Percentiles rank a stretch among this genome's conserved stretches.
phyloP scores from a whole-genome alignment of 2,113 vertebrate species.

The Grantiella picta region DNA sequence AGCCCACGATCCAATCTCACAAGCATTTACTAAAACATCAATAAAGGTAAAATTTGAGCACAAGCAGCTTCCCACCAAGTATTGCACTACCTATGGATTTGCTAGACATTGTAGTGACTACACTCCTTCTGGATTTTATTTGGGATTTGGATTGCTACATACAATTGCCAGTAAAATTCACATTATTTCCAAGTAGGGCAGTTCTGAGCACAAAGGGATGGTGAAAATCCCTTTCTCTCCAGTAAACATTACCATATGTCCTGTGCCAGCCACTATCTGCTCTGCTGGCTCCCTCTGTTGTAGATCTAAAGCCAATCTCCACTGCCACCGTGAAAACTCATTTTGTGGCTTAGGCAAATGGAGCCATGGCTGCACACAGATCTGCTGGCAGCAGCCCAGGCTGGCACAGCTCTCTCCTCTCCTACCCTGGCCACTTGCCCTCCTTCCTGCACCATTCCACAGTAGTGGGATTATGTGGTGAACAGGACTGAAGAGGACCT shows the following conservation, averaged over 20 bases:
- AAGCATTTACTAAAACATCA: neutral
- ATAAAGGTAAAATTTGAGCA: neutral
- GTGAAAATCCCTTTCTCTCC: neutral
- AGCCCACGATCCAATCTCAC: neutral
- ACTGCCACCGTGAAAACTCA: neutral
- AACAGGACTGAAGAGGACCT: neutral
- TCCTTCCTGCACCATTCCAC: neutral
- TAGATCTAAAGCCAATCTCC: neutral
- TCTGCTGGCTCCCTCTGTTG: neutral
- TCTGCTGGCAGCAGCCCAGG: neutral
- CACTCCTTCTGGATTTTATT: neutral
- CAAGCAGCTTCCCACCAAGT: neutral
- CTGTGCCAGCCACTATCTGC: neutral
- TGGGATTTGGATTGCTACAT: neutral
- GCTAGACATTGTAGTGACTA: neutral
- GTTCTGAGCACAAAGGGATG: neutral
- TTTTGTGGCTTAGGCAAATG: neutral
- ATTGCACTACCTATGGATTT: neutral
- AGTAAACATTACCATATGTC: rapidly evolving
- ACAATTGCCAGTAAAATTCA: neutral
- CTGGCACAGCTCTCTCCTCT: neutral
- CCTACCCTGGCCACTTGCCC: neutral
- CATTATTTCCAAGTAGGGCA: neutral
- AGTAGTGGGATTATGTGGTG: neutral
- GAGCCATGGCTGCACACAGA: neutral